Conservation (phyloP, 2,113 vertebrate species). For the Plectropomus leopardus region DNA sequence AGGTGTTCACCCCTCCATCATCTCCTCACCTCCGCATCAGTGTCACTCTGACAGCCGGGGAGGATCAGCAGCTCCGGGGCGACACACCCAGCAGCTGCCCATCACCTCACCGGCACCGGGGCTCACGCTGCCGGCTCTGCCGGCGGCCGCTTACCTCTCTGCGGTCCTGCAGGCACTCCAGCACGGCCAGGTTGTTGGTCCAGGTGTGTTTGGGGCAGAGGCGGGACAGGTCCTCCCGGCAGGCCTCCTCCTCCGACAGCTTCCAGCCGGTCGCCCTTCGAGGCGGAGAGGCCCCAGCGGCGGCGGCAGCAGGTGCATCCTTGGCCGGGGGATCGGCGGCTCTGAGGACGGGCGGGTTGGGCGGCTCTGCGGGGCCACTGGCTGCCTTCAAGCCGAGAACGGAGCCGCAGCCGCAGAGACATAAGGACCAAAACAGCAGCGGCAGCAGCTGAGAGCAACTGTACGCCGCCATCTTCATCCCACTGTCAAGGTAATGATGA, state of each 20-base stretch:
- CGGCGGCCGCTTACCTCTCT: conserved; percentile 87
- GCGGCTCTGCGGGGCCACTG: conserved; percentile 65
- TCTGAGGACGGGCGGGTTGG: conserved; percentile 49
- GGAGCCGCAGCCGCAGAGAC: conserved; percentile 53
- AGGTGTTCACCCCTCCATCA: conserved; percentile 20
- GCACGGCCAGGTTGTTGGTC: conserved; percentile 96
- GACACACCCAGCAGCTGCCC: conserved; percentile 62
- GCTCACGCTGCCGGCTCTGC: background rate
- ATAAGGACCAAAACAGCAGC: conserved; percentile 69
- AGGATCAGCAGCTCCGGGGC: conserved; percentile 5
- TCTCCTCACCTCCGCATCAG: conserved; percentile 32
- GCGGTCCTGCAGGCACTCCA: conserved; percentile 96
- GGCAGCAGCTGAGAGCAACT: conserved; percentile 74
- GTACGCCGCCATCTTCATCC: conserved; percentile 86
- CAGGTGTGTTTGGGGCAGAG: conserved; percentile 96
- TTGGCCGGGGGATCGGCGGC: conserved; percentile 59
- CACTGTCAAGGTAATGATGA: conserved; percentile 54
- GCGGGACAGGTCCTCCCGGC: conserved; percentile 93
- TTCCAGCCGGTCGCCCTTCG: conserved; percentile 89
- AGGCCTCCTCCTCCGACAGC: conserved; percentile 95
- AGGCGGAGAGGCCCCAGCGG: conserved; percentile 81
- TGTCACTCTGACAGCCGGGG: conserved; percentile 17
- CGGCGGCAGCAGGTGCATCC: conserved; percentile 78
- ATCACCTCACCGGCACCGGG: background rate
- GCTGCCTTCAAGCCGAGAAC: conserved; percentile 55